Conservation (phyloP, 2,888 invertebrate genomes). For the Corythucha ciliata region DNA sequence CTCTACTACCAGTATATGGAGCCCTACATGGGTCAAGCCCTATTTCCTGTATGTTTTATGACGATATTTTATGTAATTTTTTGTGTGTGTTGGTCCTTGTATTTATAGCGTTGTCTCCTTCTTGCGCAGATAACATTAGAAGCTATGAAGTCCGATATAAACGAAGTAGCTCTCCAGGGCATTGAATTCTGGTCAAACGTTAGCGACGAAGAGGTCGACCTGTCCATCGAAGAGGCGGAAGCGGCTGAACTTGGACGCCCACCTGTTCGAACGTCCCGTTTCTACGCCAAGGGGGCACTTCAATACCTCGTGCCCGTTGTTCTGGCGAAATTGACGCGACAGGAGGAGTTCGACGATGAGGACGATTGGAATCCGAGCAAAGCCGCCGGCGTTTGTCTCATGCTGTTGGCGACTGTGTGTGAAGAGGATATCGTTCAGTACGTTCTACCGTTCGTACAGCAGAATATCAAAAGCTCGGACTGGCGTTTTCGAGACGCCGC, state of each 20-base stretch:
- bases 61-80: background rate
- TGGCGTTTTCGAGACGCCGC: conserved; percentile 95
- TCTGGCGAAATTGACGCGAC: conserved; percentile 82
- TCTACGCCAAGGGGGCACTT: conserved; percentile 97
- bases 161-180: conserved; percentile 94
- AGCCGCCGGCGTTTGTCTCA: conserved; percentile 96
- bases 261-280: conserved; percentile 84
- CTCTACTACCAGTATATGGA: conserved; percentile 99
- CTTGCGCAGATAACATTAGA: conserved; percentile 74
- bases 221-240: conserved; percentile 88
- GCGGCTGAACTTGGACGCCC: conserved; percentile 88
- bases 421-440: conserved; percentile 94
- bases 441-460: conserved; percentile 91
- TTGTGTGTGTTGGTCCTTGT: background rate
- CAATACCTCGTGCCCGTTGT: conserved; percentile 90
- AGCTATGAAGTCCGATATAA: conserved; percentile 94
- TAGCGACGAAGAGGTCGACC: conserved; percentile 96
- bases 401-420: conserved; percentile 93
- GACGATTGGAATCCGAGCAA: conserved; percentile 99
- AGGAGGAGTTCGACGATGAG: conserved; percentile 92
- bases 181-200: conserved; percentile 99
- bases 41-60: conserved; percentile 68
- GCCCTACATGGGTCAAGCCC: conserved; percentile 94
- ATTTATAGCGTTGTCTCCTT: conserved; percentile 5
- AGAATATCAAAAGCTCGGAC: conserved; percentile 84